Evolutionary conservation across 1,140 invertebrate species (phyloP), one percentile per base, ranked within the genome.

Genomic region (Solenopsis fugax): DNA sequence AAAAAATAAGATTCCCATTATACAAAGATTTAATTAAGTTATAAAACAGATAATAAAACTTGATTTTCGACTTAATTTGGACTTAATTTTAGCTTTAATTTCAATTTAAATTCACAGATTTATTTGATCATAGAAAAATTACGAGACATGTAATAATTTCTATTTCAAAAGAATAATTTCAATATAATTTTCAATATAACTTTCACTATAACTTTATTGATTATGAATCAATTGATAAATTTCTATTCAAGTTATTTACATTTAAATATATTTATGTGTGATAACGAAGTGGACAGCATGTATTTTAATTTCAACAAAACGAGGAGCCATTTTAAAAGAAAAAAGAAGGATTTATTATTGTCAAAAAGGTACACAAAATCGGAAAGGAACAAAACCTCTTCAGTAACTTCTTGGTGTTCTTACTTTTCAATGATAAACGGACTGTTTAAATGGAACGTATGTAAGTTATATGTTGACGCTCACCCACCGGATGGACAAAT

Each of bases 381-480:
- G 2, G 24, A 29, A 71, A 41, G 0, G 6, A 45, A 29, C 1
- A 45, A 41, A 72, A 37, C 2, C 18, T 56, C 48, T 21, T 58
- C 29, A 34, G 3, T 60, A 54, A 77, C 21, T 84, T 60, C 24
- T 56, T 5, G 34, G 16, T 16, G n/a, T 85, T 41, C 21, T 69
- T 60, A 41, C 29, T 71, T 62, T 13, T 29, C 67, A 41, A 41
- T 29, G 37, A 76, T 13, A 64, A 65, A 81, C 24, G 45, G n/a
- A 41, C 65, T 18, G 48, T 50, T 67, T 29, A 81, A 82, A 69
- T 48, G 76, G 58, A 85, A 71, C n/a, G 78, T 75, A 73, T 84
- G 58, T 88, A 80, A 88, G 78, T 84, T 81, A 90, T 81, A 85
- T 91, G 92, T 92, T 92, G 88, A 93, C 92, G 90, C 88, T 91